A percentile compares a stretch with the other conserved stretches of the same genome.
Conservation (phyloP, 2,888 invertebrate genomes). For the Papilio demoleus region DNA sequence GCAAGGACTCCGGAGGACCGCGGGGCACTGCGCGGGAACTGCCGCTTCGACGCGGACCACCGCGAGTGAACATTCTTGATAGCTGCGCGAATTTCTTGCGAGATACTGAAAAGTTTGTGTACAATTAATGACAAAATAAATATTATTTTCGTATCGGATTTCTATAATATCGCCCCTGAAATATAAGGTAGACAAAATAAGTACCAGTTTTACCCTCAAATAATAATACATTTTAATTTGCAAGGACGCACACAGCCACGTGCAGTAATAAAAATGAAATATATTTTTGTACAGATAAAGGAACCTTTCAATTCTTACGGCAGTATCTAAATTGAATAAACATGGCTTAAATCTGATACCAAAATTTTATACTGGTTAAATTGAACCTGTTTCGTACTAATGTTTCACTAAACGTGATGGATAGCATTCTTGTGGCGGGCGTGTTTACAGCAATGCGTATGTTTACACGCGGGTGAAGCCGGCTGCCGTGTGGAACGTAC, state of each 20-base stretch:
- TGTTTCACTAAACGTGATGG: conserved; percentile 15
- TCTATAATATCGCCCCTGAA: no score
- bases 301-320: not conserved
- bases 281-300: no score
- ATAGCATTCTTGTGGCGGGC: conserved; percentile 8
- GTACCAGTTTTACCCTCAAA: no score
- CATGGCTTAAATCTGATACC: not conserved
- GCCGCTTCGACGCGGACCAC: conserved; percentile 78
- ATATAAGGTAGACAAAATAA: no score
- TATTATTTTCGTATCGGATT: no score
- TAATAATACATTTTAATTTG: no score
- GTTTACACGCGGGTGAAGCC: not conserved
- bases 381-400: conserved; percentile 5
- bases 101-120: conserved; percentile 81
- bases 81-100: conserved; percentile 92
- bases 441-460: conserved; percentile 7
- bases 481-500: conserved; percentile 11
- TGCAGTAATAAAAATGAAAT: no score
- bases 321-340: not conserved
- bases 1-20: conserved; percentile 82
- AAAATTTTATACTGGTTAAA: conserved; percentile 6
- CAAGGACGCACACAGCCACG: no score
- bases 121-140: not conserved
- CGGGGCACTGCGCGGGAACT: conserved; percentile 71
- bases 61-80: conserved; percentile 89